Percentiles rank a stretch among this genome's conserved stretches.
These are phyloP conservation scores for Scomber colias DNA, from an alignment of 2,113 vertebrate species.

Conservation along the genomic window DNA sequence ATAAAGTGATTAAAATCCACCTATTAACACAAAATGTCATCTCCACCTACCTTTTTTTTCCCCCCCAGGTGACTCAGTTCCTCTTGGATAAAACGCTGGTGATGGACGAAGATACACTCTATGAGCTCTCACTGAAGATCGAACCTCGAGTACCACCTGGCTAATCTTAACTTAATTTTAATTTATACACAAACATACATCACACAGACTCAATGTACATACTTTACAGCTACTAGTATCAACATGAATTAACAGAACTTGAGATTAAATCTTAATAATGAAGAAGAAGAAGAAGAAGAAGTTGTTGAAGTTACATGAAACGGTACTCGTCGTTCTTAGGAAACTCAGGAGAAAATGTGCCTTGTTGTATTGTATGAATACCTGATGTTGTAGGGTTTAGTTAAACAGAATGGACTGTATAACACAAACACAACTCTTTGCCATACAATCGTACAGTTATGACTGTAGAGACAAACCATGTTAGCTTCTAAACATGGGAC, in stretches of 20 bases:
- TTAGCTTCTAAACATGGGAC: background rate
- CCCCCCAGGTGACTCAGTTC: conserved; percentile 93
- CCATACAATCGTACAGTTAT: conserved; percentile 6
- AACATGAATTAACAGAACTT: background rate
- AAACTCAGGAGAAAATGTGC: conserved; percentile 81
- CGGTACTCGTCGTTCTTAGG: conserved; percentile 16
- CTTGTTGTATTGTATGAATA: conserved; percentile 59
- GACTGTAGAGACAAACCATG: conserved; percentile 33
- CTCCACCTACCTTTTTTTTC: background rate
- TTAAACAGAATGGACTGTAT: conserved; percentile 12
- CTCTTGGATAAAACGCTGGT: conserved; percentile 94
- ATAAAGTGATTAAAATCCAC: background rate
- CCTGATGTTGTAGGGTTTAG: conserved; percentile 38
- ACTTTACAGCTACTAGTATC: background rate
- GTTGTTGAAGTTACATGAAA: background rate
- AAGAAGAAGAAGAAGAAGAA: background rate
- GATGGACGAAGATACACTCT: conserved; percentile 96
- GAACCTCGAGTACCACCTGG: conserved; percentile 90
- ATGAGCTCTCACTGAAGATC: conserved; percentile 95
- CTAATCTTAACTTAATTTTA: conserved; percentile 2
- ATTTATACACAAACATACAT: background rate
- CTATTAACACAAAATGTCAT: background rate
- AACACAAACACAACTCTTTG: conserved; percentile 21
- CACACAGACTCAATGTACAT: background rate
- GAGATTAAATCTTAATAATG: conserved; percentile 26